phyloP scores from a whole-genome alignment of 1,140 invertebrate species.

The Drosophila willistoni region DNA sequence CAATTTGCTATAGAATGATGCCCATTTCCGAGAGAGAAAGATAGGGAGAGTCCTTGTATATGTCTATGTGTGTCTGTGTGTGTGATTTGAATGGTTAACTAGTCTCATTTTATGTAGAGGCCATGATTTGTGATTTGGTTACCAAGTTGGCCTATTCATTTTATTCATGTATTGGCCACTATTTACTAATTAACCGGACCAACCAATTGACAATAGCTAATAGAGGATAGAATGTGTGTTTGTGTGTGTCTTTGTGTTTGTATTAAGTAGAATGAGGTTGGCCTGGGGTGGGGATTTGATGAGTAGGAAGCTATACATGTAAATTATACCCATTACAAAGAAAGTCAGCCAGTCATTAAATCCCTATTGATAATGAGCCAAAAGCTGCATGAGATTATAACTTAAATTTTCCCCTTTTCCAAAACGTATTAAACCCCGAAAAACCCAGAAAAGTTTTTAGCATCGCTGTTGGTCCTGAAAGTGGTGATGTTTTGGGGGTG shows the following conservation, averaged over 20 bases:
- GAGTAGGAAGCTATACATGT: not conserved
- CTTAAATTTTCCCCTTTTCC: not conserved
- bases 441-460: not conserved
- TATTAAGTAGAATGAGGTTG: not conserved
- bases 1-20: too few relatives aligned
- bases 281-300: too few relatives aligned
- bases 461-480: not conserved
- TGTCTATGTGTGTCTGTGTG: not conserved
- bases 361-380: conserved; percentile 38
- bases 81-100: conserved; percentile 8
- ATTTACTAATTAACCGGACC: conserved; percentile 8
- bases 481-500: too few relatives aligned
- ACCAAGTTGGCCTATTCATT: not conserved
- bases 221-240: not conserved
- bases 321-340: conserved; percentile 1
- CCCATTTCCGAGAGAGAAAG: too few relatives aligned
- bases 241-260: too few relatives aligned
- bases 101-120: not conserved
- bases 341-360: not conserved
- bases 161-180: not conserved
- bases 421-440: conserved; percentile 1
- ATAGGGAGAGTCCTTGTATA: not conserved
- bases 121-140: conserved; percentile 1
- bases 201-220: not conserved
- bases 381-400: conserved; percentile 2